Conservation (phyloP, 2,113 vertebrate species). For the Phodopus roborovskii region DNA sequence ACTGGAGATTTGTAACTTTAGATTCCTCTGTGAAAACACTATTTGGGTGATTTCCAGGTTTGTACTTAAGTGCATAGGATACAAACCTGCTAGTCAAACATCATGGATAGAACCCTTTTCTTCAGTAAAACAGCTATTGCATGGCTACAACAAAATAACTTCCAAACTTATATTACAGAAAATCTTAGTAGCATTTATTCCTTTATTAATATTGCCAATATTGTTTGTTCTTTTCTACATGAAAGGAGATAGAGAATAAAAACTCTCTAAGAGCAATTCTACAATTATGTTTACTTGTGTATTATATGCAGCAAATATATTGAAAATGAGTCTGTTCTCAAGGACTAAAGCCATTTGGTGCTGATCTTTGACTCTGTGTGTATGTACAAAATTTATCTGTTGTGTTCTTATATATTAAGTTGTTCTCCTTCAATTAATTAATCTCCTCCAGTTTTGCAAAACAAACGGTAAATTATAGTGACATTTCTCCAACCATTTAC, state of each 20-base stretch:
- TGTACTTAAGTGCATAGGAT: neutral
- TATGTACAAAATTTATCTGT: neutral
- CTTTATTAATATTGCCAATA: neutral
- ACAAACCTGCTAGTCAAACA: neutral
- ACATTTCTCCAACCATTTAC: neutral
- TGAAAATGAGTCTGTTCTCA: neutral
- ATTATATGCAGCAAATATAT: neutral
- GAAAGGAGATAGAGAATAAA: neutral
- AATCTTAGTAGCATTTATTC: neutral
- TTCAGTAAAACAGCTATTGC: neutral
- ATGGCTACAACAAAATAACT: neutral
- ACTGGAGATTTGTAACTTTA: constrained; percentile 4
- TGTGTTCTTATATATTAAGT: neutral
- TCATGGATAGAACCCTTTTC: neutral
- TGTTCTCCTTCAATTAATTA: neutral
- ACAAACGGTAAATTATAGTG: neutral
- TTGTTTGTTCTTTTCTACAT: neutral
- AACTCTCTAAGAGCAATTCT: neutral
- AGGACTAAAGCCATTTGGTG: neutral
- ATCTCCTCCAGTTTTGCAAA: neutral
- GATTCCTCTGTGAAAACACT: neutral
- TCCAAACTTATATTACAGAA: neutral
- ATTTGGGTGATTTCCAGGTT: neutral
- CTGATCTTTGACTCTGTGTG: neutral
- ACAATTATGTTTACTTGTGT: neutral